These are phyloP conservation scores for Anas bahamensis DNA, from an alignment of 2,797 vertebrate species.

Conservation along the genomic window DNA sequence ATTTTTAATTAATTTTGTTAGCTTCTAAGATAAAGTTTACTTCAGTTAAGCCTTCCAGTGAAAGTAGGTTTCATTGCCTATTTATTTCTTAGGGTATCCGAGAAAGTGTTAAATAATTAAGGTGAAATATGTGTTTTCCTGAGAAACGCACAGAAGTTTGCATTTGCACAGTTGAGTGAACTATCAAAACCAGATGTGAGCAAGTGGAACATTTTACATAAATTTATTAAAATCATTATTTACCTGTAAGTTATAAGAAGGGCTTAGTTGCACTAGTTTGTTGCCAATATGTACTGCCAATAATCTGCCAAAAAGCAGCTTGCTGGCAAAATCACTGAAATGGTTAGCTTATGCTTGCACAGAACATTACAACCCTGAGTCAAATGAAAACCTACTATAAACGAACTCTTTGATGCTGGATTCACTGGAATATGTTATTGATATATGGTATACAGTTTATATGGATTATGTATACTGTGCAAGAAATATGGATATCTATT, in stretches of 20 bases:
- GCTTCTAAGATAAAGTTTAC: background rate
- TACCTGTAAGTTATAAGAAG: conserved; percentile 77
- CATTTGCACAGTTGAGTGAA: conserved; percentile 7
- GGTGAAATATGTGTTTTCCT: conserved; percentile 43
- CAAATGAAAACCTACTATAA: conserved; percentile 65
- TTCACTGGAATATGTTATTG: conserved; percentile 70
- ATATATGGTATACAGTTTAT: conserved; percentile 65
- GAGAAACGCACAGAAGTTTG: conserved; percentile 39
- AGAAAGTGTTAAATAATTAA: conserved; percentile 62
- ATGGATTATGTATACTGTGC: conserved; percentile 65
- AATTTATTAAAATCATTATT: conserved; percentile 79
- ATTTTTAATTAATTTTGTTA: background rate
- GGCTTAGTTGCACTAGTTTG: conserved; percentile 58
- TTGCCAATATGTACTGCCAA: conserved; percentile 69
- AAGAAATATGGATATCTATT: conserved; percentile 69
- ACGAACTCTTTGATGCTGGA: conserved; percentile 70
- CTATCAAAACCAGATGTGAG: conserved; percentile 76
- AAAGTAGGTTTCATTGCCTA: background rate
- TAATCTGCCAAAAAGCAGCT: conserved; percentile 73
- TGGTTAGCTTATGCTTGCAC: conserved; percentile 58
- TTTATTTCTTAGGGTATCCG: conserved; percentile 39
- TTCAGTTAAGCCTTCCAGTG: background rate
- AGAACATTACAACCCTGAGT: conserved; percentile 64
- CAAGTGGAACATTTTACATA: conserved; percentile 75
- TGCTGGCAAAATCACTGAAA: conserved; percentile 65